Percentiles rank a stretch among this genome's conserved stretches.
phyloP scores from a whole-genome alignment of 64 coral and sea anemone species.

The Catalaphyllia jardinei region DNA sequence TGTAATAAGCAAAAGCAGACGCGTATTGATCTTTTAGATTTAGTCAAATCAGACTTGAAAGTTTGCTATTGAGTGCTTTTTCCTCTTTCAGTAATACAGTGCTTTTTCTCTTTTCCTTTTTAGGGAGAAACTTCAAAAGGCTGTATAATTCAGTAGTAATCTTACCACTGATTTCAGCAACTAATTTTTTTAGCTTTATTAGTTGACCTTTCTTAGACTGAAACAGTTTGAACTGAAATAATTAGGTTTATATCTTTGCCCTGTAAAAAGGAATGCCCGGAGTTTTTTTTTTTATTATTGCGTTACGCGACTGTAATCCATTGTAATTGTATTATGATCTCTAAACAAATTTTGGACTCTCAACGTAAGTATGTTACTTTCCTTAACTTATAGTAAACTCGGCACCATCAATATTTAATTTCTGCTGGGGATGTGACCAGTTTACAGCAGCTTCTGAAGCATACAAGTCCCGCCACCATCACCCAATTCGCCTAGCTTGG shows the following conservation, averaged over 20 bases:
- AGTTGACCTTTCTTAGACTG: not conserved
- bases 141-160: conserved; percentile 34
- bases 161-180: not conserved
- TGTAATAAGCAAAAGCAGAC: too few relatives aligned
- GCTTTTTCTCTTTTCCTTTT: not conserved
- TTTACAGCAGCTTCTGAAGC: not conserved
- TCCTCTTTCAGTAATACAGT: not conserved
- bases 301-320: not conserved
- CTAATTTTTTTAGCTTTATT: not conserved
- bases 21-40: too few relatives aligned
- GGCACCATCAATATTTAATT: conserved; percentile 1
- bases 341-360: not conserved
- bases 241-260: conserved; percentile 29
- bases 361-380: not conserved
- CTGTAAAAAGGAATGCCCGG: not conserved
- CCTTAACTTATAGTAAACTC: not conserved
- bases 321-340: not conserved
- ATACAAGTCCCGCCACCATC: not conserved
- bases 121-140: conserved; percentile 31
- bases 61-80: too few relatives aligned
- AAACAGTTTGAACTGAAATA: not conserved
- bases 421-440: not conserved
- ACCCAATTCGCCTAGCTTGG: too few relatives aligned
- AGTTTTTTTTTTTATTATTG: not conserved
- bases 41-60: too few relatives aligned